A percentile compares a stretch with the other conserved stretches of the same genome.
Conservation (phyloP, 2,113 vertebrate species). For the Ceuthmochares aereus region DNA sequence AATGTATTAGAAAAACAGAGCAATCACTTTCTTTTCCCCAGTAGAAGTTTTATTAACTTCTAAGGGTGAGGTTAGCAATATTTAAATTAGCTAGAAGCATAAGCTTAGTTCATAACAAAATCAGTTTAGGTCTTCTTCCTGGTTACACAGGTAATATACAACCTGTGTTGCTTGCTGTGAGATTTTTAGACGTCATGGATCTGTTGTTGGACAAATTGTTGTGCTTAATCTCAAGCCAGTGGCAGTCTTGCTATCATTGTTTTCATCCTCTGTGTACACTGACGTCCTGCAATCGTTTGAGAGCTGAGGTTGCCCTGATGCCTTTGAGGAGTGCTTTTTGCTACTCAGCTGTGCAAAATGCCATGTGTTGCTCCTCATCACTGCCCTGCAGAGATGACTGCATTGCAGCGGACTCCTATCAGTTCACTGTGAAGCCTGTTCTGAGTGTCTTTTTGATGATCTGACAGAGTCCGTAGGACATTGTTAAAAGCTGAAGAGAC, state of each 20-base stretch:
- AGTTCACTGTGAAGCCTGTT: conserved; percentile 20
- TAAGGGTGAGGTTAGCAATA: not conserved
- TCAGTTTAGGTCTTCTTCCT: not conserved
- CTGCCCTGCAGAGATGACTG: conserved; percentile 60
- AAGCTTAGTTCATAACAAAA: not conserved
- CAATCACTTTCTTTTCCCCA: not conserved
- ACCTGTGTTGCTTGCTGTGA: not conserved
- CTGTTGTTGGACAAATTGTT: not conserved
- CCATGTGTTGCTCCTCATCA: conserved; percentile 49
- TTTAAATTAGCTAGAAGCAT: not conserved
- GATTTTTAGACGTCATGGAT: not conserved
- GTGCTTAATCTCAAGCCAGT: not conserved
- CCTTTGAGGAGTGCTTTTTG: conserved; percentile 60
- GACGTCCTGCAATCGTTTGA: conserved; percentile 18
- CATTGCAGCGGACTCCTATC: conserved; percentile 48
- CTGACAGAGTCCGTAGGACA: conserved; percentile 14
- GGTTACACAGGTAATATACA: not conserved
- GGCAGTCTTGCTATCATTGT: not conserved
- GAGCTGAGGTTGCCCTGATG: not conserved
- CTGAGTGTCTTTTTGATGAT: conserved; percentile 40
- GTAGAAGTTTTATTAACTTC: not conserved
- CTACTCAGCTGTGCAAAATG: conserved; percentile 54
- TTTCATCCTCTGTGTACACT: not conserved
- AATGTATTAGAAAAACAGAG: conserved; percentile 55
- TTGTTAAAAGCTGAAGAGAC: conserved; percentile 43